Evolutionary conservation across 1,140 invertebrate genomes (phyloP).

Genomic region (Apis laboriosa): DNA sequence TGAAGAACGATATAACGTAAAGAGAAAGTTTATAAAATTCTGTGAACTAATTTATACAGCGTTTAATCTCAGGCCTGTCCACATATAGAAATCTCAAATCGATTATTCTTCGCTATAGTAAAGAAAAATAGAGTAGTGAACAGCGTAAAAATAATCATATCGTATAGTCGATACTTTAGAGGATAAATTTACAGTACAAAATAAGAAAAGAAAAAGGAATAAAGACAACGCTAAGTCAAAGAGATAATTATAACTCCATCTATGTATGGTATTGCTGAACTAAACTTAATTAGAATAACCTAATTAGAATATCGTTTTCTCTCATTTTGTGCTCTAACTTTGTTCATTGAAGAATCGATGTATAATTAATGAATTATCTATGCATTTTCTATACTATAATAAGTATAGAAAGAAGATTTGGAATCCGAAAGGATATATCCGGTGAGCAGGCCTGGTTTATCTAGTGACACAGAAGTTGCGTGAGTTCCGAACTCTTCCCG

Average conservation of each 20-base stretch:
- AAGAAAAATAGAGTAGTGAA: conserved; percentile 5
- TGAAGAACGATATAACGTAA: not conserved
- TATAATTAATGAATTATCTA: conserved; percentile 9
- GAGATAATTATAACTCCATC: not conserved
- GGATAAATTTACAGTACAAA: conserved; percentile 20
- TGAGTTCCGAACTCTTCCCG: conserved; percentile 54
- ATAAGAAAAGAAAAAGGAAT: not conserved
- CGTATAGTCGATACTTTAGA: conserved; percentile 25
- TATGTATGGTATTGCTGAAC: not conserved
- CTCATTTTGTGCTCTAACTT: conserved; percentile 19
- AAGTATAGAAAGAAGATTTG: not conserved
- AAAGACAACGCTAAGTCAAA: not conserved
- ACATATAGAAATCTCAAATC: no score
- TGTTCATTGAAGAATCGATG: conserved; percentile 7
- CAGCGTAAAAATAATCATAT: conserved; percentile 29
- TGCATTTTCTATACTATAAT: not conserved
- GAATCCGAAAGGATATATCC: not conserved
- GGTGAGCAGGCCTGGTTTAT: conserved; percentile 30
- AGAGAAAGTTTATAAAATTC: conserved; percentile 30
- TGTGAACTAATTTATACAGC: conserved; percentile 35
- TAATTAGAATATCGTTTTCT: not conserved
- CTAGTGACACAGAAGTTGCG: conserved; percentile 17
- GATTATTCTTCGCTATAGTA: not conserved
- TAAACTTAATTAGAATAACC: not conserved
- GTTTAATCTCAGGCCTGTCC: conserved; percentile 27